Base-by-base conservation (phyloP, 2,888 invertebrate genomes). In the Agonopterix subpropinquella region DNA sequence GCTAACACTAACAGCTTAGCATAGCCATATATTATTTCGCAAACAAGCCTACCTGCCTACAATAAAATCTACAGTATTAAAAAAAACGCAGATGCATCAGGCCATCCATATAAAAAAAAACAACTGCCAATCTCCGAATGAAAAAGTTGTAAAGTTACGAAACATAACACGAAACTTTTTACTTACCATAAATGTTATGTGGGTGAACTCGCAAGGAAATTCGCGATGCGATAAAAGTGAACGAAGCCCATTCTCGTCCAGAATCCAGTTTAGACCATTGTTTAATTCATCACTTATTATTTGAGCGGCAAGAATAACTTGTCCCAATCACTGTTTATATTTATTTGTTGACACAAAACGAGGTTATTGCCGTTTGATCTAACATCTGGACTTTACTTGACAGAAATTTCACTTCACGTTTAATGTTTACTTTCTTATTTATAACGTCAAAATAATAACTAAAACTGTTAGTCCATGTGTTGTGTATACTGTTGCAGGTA, bases 171-270 rank as follows among this genome's bases (percentile, higher is more conserved):
- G 81, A 82, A 81, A 80, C 73, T 81, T 79, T 80, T 79, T 73
- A 68, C 87, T 85, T 85, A 87, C 88, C 88, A 78, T 87, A 86
- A 78, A 87, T 58, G 86, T 65, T 76, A 85, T 75, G 84, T 86
- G 80, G 85, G 83, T 85, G 86, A 85, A 74, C 73, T 72, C 65
- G 68, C 64, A 69, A 74, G 70, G 64, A 74, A 72, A 79, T 72
- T 78, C 77, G 73, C 65, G 76, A 74, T 77, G 68, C 68, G 64
- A 67, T 63, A 64, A 56, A 59, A 67, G 60, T 67, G 67, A 71
- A 73, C 72, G 72, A 74, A 63, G 70, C 72, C 81, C 85, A 84
- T 85, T 80, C 79, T 86, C 69, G 66, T 72, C 73, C 77, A 65
- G 67, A 70, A 67, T 76, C 81, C 77, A 83, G 80, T 83, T 80